Conservation (phyloP, 2,113 vertebrate genomes). For the Pterocles orientalis region DNA sequence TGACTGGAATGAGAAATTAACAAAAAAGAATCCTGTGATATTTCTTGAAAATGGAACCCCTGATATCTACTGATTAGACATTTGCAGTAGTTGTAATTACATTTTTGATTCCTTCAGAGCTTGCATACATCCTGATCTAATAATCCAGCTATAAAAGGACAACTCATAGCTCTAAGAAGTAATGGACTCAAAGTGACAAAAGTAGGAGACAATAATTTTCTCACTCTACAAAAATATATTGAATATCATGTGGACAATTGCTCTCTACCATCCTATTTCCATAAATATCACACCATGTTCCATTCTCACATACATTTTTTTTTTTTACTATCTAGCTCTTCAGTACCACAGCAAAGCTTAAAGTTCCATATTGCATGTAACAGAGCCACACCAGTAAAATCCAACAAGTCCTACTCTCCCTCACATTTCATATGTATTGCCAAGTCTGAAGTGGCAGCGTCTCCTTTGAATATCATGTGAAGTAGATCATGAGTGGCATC, state of each 20-base stretch:
- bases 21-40: neutral
- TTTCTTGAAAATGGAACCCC: neutral
- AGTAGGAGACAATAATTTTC: neutral
- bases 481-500: neutral
- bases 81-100: neutral
- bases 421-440: neutral
- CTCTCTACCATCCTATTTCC: neutral
- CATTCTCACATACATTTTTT: neutral
- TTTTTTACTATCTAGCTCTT: neutral
- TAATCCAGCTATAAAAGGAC: neutral
- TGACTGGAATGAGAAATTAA: neutral
- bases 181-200: neutral
- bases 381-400: neutral
- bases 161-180: neutral
- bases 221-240: neutral
- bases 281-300: rapidly evolving
- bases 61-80: neutral
- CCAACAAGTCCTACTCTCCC: neutral
- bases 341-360: neutral
- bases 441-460: neutral
- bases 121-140: neutral
- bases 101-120: neutral
- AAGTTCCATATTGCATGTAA: neutral
- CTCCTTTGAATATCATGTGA: neutral
- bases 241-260: neutral